phyloP scores from a whole-genome alignment of 2,797 vertebrate genomes.

The Coranthus polyacanthus region DNA sequence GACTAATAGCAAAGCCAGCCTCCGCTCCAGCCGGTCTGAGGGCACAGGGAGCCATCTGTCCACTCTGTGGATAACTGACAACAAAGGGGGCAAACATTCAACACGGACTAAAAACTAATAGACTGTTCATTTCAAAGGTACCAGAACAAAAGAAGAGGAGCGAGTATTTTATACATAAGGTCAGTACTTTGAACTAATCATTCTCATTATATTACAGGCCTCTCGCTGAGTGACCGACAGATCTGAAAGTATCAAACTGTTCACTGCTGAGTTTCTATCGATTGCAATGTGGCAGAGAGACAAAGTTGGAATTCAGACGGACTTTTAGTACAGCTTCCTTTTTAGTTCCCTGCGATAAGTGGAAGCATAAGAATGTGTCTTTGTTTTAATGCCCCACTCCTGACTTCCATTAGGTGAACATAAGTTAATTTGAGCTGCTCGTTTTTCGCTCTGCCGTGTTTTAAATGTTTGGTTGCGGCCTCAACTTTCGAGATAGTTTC shows the following conservation, averaged over 20 bases:
- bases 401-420: slow-evolving; percentile 58
- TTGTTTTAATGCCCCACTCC: slow-evolving; percentile 55
- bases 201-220: slow-evolving; percentile 60
- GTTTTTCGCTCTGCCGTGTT: slow-evolving; percentile 38
- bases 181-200: slow-evolving; percentile 78
- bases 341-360: slow-evolving; percentile 3
- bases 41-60: slow-evolving; percentile 91
- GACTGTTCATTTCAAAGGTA: slow-evolving; percentile 70
- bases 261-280: slow-evolving; percentile 28
- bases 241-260: slow-evolving; percentile 30
- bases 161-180: slow-evolving; percentile 77
- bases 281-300: slow-evolving; percentile 35
- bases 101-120: slow-evolving; percentile 73
- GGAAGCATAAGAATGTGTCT: slow-evolving; percentile 31
- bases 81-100: slow-evolving; percentile 82
- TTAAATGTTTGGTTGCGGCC: slow-evolving; percentile 37
- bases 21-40: slow-evolving; percentile 84
- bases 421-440: slow-evolving; percentile 46
- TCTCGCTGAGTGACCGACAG: slow-evolving; percentile 32
- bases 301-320: slow-evolving; percentile 12
- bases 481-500: slow-evolving; percentile 21
- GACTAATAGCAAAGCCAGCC: slow-evolving; percentile 86
- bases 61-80: slow-evolving; percentile 85
- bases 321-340: slow-evolving; percentile 25
- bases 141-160: slow-evolving; percentile 71